These are phyloP conservation scores for Drosophila littoralis DNA, from an alignment of 1,140 invertebrate species.

Conservation along the genomic window DNA sequence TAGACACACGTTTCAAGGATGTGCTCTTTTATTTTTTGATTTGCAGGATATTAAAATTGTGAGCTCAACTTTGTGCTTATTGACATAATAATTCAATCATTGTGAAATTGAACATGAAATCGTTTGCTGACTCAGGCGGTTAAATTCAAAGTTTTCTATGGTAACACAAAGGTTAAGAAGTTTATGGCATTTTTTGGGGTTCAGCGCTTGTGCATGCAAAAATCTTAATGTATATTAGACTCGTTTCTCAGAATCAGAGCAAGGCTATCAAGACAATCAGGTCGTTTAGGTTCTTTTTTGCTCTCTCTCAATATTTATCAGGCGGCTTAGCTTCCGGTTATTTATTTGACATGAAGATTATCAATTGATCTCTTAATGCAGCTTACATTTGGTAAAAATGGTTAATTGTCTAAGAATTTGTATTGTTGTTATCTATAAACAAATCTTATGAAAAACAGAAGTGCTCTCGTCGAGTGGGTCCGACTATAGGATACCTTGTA, in stretches of 20 bases:
- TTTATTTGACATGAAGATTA: background rate
- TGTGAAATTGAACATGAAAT: conserved; percentile 6
- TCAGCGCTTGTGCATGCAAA: too few relatives aligned
- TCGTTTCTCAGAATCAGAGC: background rate
- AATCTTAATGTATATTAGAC: background rate
- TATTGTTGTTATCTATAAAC: too few relatives aligned
- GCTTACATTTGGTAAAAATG: too few relatives aligned
- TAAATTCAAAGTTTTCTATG: background rate
- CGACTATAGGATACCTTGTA: too few relatives aligned
- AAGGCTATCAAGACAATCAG: background rate
- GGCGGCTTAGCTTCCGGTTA: background rate
- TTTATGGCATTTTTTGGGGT: too few relatives aligned
- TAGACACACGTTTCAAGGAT: conserved; percentile 12
- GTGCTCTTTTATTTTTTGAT: background rate
- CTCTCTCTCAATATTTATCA: background rate
- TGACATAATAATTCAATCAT: background rate
- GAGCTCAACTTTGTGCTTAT: background rate
- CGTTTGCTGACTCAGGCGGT: background rate
- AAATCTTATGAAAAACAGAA: too few relatives aligned
- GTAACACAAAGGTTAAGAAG: background rate
- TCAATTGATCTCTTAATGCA: too few relatives aligned
- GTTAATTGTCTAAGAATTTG: too few relatives aligned
- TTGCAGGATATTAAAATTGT: conserved; percentile 19
- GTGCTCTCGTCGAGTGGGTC: too few relatives aligned
- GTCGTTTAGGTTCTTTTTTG: background rate